Evolutionary conservation across 2,113 vertebrate species (phyloP).

Genomic region (Erpornis zantholeuca): DNA sequence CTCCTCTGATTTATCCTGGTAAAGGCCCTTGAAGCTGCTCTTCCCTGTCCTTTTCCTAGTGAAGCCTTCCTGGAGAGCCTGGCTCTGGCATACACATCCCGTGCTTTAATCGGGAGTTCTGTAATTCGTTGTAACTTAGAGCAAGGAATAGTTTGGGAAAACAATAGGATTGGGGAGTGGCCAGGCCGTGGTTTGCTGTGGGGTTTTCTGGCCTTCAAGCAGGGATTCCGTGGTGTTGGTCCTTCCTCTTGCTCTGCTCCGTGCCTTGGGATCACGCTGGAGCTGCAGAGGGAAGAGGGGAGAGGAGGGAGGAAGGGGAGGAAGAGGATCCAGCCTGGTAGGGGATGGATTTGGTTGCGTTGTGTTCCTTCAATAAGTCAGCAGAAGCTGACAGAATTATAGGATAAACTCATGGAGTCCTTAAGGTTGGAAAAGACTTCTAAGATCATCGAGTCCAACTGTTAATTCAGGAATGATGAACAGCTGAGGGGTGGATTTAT

Average conservation of each 20-base stretch:
- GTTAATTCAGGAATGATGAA: not conserved
- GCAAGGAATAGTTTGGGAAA: not conserved
- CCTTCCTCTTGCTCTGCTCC: not conserved
- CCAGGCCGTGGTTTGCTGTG: not conserved
- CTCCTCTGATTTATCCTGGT: not conserved
- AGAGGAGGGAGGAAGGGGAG: not conserved
- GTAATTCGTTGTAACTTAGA: not conserved
- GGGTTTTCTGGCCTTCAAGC: not conserved
- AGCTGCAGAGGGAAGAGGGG: not conserved
- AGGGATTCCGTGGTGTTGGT: not conserved
- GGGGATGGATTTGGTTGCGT: fast-evolving
- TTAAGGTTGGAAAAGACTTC: not conserved
- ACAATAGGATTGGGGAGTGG: not conserved
- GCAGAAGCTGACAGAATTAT: fast-evolving
- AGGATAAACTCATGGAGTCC: not conserved
- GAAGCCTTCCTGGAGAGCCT: not conserved
- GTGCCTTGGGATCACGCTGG: not conserved
- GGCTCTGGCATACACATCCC: not conserved
- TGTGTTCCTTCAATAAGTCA: not conserved
- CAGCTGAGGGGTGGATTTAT: not conserved
- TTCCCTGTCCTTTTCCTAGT: not conserved
- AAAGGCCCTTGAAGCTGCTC: not conserved
- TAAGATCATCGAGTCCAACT: fast-evolving
- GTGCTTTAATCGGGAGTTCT: not conserved
- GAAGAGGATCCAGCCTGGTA: not conserved